Conservation (phyloP, 2,113 vertebrate genomes). For the Eupsittula cactorum region DNA sequence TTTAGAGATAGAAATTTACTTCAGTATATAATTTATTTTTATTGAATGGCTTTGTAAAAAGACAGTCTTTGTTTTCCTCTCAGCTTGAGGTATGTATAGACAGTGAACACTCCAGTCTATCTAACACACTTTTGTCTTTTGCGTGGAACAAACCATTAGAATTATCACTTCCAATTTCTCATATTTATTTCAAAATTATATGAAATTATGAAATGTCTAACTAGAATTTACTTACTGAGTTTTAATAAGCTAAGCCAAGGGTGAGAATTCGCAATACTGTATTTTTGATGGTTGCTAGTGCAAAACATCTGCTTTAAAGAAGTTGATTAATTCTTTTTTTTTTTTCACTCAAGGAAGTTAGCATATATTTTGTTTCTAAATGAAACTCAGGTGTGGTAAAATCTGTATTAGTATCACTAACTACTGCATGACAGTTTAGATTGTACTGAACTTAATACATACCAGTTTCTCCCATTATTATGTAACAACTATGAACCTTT, state of each 20-base stretch:
- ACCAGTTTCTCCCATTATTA: fast-evolving
- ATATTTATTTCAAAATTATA: background rate
- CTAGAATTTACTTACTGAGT: background rate
- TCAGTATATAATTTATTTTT: background rate
- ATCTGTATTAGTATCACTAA: background rate
- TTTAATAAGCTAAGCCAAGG: background rate
- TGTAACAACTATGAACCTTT: background rate
- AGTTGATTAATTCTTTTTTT: background rate
- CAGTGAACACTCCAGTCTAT: background rate
- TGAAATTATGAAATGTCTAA: background rate
- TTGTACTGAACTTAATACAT: background rate
- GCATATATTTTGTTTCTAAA: background rate
- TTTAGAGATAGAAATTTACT: background rate
- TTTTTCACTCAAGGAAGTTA: background rate
- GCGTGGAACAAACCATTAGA: background rate
- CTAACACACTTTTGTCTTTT: background rate
- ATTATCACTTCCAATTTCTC: background rate
- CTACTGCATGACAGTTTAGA: background rate
- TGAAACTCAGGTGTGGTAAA: background rate
- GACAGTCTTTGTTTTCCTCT: background rate
- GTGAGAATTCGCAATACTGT: background rate
- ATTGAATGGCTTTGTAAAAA: background rate
- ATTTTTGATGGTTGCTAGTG: background rate
- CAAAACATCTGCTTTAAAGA: background rate
- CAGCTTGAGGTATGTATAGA: background rate